These are phyloP conservation scores for Venusia cambrica DNA, from an alignment of 2,888 invertebrate genomes.

Conservation along the genomic window DNA sequence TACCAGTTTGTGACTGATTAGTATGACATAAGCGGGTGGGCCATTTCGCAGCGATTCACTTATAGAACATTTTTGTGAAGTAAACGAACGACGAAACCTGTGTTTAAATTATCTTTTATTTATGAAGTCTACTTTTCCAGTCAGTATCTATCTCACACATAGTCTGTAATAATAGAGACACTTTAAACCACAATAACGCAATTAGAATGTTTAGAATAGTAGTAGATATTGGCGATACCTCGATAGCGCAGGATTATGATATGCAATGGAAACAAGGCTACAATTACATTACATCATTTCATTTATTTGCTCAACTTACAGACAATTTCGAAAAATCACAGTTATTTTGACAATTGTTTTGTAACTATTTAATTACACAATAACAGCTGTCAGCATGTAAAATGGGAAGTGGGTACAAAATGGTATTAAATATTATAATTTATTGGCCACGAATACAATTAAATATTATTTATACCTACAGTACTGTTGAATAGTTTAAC, in stretches of 20 bases:
- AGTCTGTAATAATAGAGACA: no score
- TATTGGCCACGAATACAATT: constrained; percentile 78
- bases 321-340: constrained; percentile 81
- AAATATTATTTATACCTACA: constrained; percentile 48
- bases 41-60: no score
- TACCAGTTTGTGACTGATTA: no score
- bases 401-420: constrained; percentile 78
- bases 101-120: no score
- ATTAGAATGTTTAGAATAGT: no score
- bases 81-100: no score
- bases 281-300: constrained; percentile 56
- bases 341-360: constrained; percentile 77
- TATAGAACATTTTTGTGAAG: no score
- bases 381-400: constrained; percentile 70
- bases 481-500: constrained; percentile 63
- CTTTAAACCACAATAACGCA: no score
- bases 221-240: no score
- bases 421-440: constrained; percentile 74
- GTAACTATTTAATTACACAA: constrained; percentile 71
- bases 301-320: constrained; percentile 81
- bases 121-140: no score
- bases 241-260: background rate
- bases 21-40: no score
- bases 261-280: constrained; percentile 17
- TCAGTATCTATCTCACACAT: no score